A percentile compares a stretch with the other conserved stretches of the same genome.
phyloP scores from a whole-genome alignment of 1,140 invertebrate species.

The Tachypleus tridentatus region DNA sequence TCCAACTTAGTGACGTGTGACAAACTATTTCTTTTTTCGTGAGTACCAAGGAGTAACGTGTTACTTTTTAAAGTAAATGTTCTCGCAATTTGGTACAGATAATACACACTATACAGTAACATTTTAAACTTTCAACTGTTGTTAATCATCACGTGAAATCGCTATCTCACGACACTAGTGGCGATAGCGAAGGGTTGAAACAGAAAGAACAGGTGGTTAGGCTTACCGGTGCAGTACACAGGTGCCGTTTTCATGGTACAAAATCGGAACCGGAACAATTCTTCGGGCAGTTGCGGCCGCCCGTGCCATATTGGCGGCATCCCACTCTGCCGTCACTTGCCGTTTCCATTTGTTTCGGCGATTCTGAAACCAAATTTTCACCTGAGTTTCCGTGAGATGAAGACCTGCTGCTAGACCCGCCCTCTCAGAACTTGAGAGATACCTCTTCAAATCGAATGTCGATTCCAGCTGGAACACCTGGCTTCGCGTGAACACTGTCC shows the following conservation, averaged over 20 bases:
- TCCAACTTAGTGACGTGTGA: too few relatives aligned
- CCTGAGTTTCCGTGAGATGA: conserved; percentile 85
- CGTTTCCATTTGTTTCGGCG: conserved; percentile 97
- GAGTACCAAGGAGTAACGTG: too few relatives aligned
- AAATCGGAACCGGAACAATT: conserved; percentile 81
- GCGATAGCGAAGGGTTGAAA: too few relatives aligned
- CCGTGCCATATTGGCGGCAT: conserved; percentile 93
- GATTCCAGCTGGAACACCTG: conserved; percentile 93
- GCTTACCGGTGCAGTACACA: too few relatives aligned
- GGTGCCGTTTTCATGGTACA: conserved; percentile 66
- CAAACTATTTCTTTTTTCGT: too few relatives aligned
- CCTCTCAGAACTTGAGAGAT: conserved; percentile 88
- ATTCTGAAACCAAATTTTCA: conserved; percentile 95
- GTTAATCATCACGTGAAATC: too few relatives aligned
- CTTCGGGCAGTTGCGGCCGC: conserved; percentile 59
- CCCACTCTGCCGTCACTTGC: conserved; percentile 86
- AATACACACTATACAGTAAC: too few relatives aligned
- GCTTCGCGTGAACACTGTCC: conserved; percentile 88
- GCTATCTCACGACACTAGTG: too few relatives aligned
- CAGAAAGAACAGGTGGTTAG: too few relatives aligned
- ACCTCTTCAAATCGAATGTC: conserved; percentile 95
- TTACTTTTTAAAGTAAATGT: too few relatives aligned
- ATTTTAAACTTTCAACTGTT: too few relatives aligned
- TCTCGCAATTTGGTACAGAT: too few relatives aligned
- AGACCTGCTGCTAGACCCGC: conserved; percentile 85